Percentiles rank a stretch among this genome's conserved stretches.
Evolutionary conservation across 1,140 invertebrate species (phyloP).

Genomic region (Theocolax elegans): DNA sequence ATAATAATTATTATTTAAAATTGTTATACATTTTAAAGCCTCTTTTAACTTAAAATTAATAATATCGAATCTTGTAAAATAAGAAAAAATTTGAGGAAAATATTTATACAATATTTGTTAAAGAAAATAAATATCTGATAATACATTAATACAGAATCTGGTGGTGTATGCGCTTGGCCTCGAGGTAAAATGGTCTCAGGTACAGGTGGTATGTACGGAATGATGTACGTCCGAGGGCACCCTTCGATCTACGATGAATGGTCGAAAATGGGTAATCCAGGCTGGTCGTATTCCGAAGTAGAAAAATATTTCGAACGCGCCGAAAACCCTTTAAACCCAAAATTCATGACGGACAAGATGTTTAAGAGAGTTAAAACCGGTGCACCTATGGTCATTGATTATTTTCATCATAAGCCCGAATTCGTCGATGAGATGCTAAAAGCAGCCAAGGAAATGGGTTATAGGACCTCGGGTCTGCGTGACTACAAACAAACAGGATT

Average conservation of each 20-base stretch:
- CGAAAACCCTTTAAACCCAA: slow-evolving; percentile 58
- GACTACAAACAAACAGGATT: slow-evolving; percentile 71
- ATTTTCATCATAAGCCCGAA: slow-evolving; percentile 68
- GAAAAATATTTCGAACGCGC: slow-evolving; percentile 69
- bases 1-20: too few relatives aligned
- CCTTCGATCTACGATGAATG: slow-evolving; percentile 80
- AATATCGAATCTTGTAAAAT: too few relatives aligned
- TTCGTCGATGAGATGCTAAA: slow-evolving; percentile 72
- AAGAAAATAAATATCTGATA: too few relatives aligned
- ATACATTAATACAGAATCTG: too few relatives aligned
- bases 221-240: slow-evolving; percentile 82
- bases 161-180: slow-evolving; percentile 77
- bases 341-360: slow-evolving; percentile 47
- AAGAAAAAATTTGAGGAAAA: too few relatives aligned
- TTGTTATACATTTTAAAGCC: too few relatives aligned
- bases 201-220: slow-evolving; percentile 81
- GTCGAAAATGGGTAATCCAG: slow-evolving; percentile 80
- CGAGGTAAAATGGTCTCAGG: slow-evolving; percentile 79
- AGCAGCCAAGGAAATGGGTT: slow-evolving; percentile 79
- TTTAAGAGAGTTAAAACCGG: slow-evolving; percentile 45
- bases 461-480: slow-evolving; percentile 75
- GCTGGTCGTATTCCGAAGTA: slow-evolving; percentile 88
- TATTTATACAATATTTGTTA: too few relatives aligned
- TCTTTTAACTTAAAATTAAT: too few relatives aligned
- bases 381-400: slow-evolving; percentile 64